Evolutionary conservation across 2,113 vertebrate species (phyloP).

Genomic region (Cyprinodon brontotheroides): DNA sequence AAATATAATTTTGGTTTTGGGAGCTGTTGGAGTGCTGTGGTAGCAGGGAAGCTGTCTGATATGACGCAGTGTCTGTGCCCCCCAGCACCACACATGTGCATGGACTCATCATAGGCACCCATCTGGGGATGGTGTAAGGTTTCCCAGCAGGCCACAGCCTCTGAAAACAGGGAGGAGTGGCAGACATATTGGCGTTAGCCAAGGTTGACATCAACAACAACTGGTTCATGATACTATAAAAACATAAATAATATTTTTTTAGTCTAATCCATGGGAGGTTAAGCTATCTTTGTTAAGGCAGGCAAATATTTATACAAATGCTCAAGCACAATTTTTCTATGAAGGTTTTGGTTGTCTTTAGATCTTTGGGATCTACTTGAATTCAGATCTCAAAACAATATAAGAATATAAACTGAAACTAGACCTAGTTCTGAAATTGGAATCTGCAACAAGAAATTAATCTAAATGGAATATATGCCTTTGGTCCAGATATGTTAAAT

Average conservation of each 20-base stretch:
- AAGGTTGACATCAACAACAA: conserved; percentile 73
- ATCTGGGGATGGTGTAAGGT: conserved; percentile 58
- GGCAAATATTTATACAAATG: not conserved
- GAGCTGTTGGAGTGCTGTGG: conserved; percentile 53
- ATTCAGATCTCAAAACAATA: no score
- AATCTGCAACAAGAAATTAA: not conserved
- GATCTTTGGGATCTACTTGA: no score
- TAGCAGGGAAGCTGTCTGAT: conserved; percentile 49
- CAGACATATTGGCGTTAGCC: conserved; percentile 57
- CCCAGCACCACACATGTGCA: conserved; percentile 65
- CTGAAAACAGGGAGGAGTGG: conserved; percentile 42
- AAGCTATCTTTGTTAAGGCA: not conserved
- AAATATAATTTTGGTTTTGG: conserved; percentile 67
- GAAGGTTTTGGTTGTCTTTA: no score
- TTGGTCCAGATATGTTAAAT: not conserved
- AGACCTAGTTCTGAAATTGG: not conserved
- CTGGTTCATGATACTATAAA: conserved; percentile 60
- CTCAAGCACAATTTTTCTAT: not conserved
- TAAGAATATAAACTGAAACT: not conserved
- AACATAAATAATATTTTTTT: conserved; percentile 66
- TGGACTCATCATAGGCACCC: conserved; percentile 51
- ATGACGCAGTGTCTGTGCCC: conserved; percentile 62
- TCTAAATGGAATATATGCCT: no score
- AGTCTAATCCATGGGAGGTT: not conserved
- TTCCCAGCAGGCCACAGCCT: conserved; percentile 64